Evolutionary conservation across 1,140 invertebrate species (phyloP).

Genomic region (Monochamus saltuarius): DNA sequence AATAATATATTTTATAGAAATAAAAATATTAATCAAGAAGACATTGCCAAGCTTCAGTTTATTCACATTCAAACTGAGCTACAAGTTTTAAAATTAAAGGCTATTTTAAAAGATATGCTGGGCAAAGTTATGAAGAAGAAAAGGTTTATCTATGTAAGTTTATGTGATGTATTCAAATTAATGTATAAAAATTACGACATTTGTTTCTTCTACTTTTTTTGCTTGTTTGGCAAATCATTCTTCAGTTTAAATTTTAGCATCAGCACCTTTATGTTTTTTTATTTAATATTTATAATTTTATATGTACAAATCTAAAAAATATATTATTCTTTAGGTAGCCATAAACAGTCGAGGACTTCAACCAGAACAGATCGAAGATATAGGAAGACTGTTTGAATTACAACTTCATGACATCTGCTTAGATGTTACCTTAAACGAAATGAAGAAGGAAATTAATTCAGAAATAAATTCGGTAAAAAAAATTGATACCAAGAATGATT

Average conservation of each 20-base stretch:
- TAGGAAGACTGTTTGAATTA: conserved; percentile 14
- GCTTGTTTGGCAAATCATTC: too few species aligned
- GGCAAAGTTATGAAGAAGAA: conserved; percentile 14
- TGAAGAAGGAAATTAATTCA: conserved; percentile 18
- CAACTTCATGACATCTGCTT: conserved; percentile 10
- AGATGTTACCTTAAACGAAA: background rate
- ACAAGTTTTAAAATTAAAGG: conserved; percentile 17
- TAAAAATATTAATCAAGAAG: conserved; percentile 9
- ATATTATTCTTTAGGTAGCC: background rate
- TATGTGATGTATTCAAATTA: background rate
- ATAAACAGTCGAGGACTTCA: conserved; percentile 7
- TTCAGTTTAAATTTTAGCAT: too few species aligned
- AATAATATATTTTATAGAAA: conserved; percentile 11
- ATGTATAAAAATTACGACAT: too few species aligned
- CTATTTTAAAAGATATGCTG: conserved; percentile 10
- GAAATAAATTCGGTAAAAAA: conserved; percentile 14
- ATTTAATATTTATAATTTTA: background rate
- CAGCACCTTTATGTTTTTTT: too few species aligned
- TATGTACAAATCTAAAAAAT: too few species aligned
- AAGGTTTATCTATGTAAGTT: conserved; percentile 11
- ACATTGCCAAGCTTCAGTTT: conserved; percentile 15
- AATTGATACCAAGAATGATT: conserved; percentile 1
- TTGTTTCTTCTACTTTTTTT: too few species aligned
- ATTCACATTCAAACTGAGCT: conserved; percentile 22
- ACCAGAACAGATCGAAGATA: background rate